These are phyloP conservation scores for Lepidocolaptes lacrymiger DNA, from an alignment of 2,797 vertebrate genomes.

Conservation along the genomic window DNA sequence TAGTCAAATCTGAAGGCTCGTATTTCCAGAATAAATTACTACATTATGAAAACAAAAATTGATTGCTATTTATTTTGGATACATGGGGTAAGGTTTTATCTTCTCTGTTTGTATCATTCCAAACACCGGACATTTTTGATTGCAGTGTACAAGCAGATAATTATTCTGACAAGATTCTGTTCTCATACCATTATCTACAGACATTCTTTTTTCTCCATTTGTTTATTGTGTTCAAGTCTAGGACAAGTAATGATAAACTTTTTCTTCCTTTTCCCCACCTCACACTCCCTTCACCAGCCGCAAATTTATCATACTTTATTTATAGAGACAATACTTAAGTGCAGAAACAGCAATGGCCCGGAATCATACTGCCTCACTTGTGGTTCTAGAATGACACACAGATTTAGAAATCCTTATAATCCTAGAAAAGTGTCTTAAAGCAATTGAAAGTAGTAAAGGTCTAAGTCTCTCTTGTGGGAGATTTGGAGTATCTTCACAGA, in stretches of 20 bases:
- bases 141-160: not conserved
- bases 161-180: not conserved
- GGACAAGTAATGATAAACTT: not conserved
- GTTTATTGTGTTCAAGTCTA: not conserved
- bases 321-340: not conserved
- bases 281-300: fast-evolving
- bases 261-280: fast-evolving
- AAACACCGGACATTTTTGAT: not conserved
- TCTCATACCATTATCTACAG: not conserved
- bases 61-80: not conserved
- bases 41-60: not conserved
- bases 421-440: not conserved
- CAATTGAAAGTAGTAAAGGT: not conserved
- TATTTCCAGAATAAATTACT: not conserved
- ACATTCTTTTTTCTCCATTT: not conserved
- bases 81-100: not conserved
- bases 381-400: not conserved
- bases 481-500: not conserved
- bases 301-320: not conserved
- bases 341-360: not conserved
- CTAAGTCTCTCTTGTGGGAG: fast-evolving
- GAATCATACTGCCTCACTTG: not conserved
- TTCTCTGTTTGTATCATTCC: not conserved
- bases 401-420: not conserved
- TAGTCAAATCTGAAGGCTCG: not conserved